Evolutionary conservation across 2,888 invertebrate genomes (phyloP), one percentile per base, ranked within the genome.

Genomic region (Oligia latruncula): DNA sequence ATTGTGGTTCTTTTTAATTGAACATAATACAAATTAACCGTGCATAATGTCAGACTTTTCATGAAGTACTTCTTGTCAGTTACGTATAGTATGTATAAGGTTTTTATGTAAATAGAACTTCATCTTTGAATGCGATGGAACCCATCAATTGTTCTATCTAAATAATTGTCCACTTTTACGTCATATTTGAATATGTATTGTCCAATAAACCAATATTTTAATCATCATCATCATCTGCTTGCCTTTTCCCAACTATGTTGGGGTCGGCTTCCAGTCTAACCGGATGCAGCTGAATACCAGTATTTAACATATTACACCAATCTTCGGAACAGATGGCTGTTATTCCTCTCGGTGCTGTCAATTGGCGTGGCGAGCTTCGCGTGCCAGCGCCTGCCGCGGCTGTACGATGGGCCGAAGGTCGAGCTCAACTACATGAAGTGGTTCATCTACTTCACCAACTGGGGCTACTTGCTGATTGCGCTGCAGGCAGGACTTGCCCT

Each of bases 381-480:
- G 20, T 95, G 94, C 82, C 97, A 96, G 87, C 92, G 91, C 2
- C 92, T 97, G 65, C 95, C 96, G 17, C 90, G 90, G 2, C 88
- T 90, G 13, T 95, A 96, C 86, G 91, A 94, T 6, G 95, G 96
- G 0, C 94, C 96, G 1, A 92, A 92, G 62, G 87, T 94, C 49
- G 93, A 95, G 83, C 91, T 96, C 62, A 97, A 97, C 91, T 95
- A 96, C 89, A 95, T 96, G 84, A 98, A 98, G 90, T 98, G 98
- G 98, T 97, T 97, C 79, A 98, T 98, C 85, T 98, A 98, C 93
- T 97, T 98, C 89, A 98, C 98, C 20, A 98, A 98, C 93, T 98
- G 98, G 98, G 98, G 98, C 62, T 97, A 97, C 90, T 91, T 97
- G 17, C 87, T 97, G 70, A 97, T 98, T 82, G 94, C 96, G 0